Conservation (phyloP, 1,140 invertebrate species). For the Plectrocnemia conspersa region DNA sequence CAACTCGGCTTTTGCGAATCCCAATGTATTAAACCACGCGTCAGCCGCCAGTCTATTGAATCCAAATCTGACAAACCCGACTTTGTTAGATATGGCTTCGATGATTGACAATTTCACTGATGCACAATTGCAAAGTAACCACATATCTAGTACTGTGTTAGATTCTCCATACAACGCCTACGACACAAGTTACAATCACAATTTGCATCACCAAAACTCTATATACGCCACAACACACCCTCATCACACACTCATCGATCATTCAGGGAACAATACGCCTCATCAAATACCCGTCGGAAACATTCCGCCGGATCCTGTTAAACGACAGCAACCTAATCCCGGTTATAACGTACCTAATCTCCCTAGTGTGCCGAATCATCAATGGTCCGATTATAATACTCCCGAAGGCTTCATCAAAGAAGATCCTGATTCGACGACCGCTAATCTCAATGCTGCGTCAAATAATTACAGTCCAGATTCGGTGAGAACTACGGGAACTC, state of each 20-base stretch:
- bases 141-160: constrained; percentile 74
- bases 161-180: constrained; percentile 63
- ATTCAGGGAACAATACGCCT: constrained; percentile 39
- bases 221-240: constrained; percentile 44
- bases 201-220: constrained; percentile 46
- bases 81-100: constrained; percentile 62
- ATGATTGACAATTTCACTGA: constrained; percentile 71
- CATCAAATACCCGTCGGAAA: constrained; percentile 27
- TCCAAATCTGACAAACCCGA: constrained; percentile 52
- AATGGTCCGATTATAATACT: constrained; percentile 53
- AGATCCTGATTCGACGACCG: constrained; percentile 63
- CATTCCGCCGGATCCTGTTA: constrained; percentile 44
- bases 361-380: constrained; percentile 44
- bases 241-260: constrained; percentile 40
- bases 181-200: constrained; percentile 46
- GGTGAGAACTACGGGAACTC: constrained; percentile 26
- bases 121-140: constrained; percentile 71
- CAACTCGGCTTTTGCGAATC: constrained; percentile 50
- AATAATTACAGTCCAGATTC: constrained; percentile 52
- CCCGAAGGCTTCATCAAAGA: constrained; percentile 54
- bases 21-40: constrained; percentile 45
- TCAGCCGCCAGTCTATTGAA: constrained; percentile 43
- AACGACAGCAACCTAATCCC: constrained; percentile 25
- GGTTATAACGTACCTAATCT: constrained; percentile 40
- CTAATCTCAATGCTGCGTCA: constrained; percentile 47